phyloP scores from a whole-genome alignment of 2,113 vertebrate species.

The Sula dactylatra region DNA sequence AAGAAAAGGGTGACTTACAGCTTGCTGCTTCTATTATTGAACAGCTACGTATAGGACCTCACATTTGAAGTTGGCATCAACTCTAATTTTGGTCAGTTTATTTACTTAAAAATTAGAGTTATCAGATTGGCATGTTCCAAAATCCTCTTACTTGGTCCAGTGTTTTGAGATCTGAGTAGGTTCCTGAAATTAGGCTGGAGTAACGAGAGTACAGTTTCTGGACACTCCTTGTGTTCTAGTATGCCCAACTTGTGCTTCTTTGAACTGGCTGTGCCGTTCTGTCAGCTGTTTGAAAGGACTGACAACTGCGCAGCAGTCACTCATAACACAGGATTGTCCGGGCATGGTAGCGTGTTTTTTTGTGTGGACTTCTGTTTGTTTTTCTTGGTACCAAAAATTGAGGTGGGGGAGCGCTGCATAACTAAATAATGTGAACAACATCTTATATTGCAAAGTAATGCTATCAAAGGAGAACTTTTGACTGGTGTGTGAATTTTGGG shows the following conservation, averaged over 20 bases:
- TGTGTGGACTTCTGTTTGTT: background rate
- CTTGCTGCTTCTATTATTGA: background rate
- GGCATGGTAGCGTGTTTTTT: background rate
- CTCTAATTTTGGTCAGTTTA: background rate
- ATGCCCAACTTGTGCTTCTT: background rate
- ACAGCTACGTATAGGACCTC: background rate
- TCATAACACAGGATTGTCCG: background rate
- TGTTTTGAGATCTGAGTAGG: background rate
- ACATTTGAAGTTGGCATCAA: background rate
- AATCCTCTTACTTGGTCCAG: background rate
- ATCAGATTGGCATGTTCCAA: background rate
- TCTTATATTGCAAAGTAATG: background rate
- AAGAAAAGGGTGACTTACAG: background rate
- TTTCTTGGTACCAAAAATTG: background rate
- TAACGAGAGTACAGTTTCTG: background rate
- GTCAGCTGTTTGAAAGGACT: background rate
- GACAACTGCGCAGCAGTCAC: background rate
- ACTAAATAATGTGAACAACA: background rate
- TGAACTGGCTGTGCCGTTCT: background rate
- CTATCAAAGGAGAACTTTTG: background rate
- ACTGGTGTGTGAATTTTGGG: background rate
- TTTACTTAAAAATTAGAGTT: background rate
- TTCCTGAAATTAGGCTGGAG: background rate
- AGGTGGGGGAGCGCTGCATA: background rate
- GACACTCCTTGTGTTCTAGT: background rate